Base-by-base conservation (phyloP, 2,113 vertebrate genomes). In the Scopus umbretta region DNA sequence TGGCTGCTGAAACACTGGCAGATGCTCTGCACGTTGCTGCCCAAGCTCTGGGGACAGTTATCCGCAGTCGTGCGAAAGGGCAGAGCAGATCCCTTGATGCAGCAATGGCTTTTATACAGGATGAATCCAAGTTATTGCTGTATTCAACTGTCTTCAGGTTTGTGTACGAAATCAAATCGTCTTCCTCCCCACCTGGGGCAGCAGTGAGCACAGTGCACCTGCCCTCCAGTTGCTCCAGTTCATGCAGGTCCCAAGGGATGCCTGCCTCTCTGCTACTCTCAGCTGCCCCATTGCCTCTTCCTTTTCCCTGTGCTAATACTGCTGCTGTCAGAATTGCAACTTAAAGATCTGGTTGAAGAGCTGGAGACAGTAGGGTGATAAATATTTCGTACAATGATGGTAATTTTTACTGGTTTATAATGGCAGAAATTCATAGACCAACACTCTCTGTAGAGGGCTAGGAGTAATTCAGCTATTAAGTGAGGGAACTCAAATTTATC, bases 41-140 rank as follows among this genome's bases (percentile, higher is more conserved):
- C 30, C 32, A 16, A 26, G n/a, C 55, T 62, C 74, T 0, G 1
- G 36, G 49, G 11, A 32, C 17, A 32, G 17, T 34, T 43, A n/a
- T 25, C 42, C 0, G 1, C n/a, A 13, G 36, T 10, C 0, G 0
- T 27, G 14, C 2, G 3, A 75, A 70, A 19, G 16, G 42, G 4
- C 32, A 53, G 61, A 80, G 49, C 74, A 68, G 53, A 30, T 29
- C 7, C 3, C 42, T 62, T 38, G 26, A 6, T 43, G n/a, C 47
- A 49, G 30, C 36, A 26, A 13, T n/a, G 32, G 13, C 29, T 53
- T 56, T 73, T 73, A 42, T 26, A 25, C 15, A 32, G 38, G 36
- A 10, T 49, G 30, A 61, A 56, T 53, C 42, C 2, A 21, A 34
- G 22, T 27, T 67, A 40, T 20, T 80, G 45, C 30, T 23, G 5